Conservation (phyloP, 1,140 invertebrate genomes). For the Eurytemora carolleeae region DNA sequence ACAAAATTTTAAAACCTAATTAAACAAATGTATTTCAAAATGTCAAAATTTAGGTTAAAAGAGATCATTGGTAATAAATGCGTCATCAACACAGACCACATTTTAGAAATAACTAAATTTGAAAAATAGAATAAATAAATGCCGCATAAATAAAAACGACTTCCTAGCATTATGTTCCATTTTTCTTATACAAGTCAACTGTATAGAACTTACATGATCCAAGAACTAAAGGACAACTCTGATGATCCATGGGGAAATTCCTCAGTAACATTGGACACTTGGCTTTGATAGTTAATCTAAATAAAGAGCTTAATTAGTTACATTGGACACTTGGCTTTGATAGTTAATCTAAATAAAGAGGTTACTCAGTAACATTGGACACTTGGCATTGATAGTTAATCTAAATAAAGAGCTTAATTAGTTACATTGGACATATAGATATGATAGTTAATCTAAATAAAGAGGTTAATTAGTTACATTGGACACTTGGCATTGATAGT, state of each 20-base stretch:
- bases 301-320: slow-evolving; percentile 38
- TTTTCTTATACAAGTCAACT: too few species aligned
- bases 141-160: too few species aligned
- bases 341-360: slow-evolving; percentile 42
- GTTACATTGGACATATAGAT: slow-evolving; percentile 42
- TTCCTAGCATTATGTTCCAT: too few species aligned
- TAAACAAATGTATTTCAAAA: too few species aligned
- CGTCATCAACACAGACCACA: too few species aligned
- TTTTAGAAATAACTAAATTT: too few species aligned
- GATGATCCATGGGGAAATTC: slow-evolving; percentile 42
- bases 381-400: slow-evolving; percentile 41
- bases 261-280: slow-evolving; percentile 42
- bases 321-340: slow-evolving; percentile 44
- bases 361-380: slow-evolving; percentile 41
- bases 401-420: slow-evolving; percentile 40
- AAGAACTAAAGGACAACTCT: slow-evolving; percentile 36
- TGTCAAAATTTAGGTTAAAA: too few species aligned
- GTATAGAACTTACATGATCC: slow-evolving; percentile 39
- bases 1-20: too few species aligned
- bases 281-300: slow-evolving; percentile 41
- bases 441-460: slow-evolving; percentile 40
- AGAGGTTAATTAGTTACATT: too few species aligned
- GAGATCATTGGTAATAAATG: too few species aligned
- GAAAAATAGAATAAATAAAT: too few species aligned
- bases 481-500: too few species aligned